These are phyloP conservation scores for Drosophila affinis DNA, from an alignment of 2,888 invertebrate species.

Conservation along the genomic window DNA sequence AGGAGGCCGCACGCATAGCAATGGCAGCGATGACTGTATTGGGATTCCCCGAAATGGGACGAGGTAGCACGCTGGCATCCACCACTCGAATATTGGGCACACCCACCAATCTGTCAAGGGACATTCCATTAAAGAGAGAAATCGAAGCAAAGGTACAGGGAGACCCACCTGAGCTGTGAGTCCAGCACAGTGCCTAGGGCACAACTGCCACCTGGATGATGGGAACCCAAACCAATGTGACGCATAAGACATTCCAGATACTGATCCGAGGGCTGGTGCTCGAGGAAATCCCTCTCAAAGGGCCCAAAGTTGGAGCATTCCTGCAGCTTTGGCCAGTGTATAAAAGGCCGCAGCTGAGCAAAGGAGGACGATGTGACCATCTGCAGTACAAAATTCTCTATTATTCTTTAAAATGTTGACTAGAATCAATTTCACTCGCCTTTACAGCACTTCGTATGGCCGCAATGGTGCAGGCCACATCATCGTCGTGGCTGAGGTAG, in stretches of 20 bases:
- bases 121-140: too few species aligned
- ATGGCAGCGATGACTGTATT: slow-evolving; percentile 88
- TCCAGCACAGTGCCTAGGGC: slow-evolving; percentile 91
- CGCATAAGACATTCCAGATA: slow-evolving; percentile 88
- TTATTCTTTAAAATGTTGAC: not conserved
- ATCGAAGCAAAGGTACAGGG: too few species aligned
- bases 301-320: slow-evolving; percentile 85
- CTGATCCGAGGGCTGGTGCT: slow-evolving; percentile 83
- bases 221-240: slow-evolving; percentile 88
- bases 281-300: slow-evolving; percentile 84
- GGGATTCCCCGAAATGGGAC: slow-evolving; percentile 90
- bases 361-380: slow-evolving; percentile 86
- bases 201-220: slow-evolving; percentile 92
- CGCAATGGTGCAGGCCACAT: slow-evolving; percentile 87
- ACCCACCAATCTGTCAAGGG: slow-evolving; percentile 86
- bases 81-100: slow-evolving; percentile 88
- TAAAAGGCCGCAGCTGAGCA: slow-evolving; percentile 86
- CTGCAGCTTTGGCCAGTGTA: slow-evolving; percentile 88
- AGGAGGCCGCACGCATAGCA: slow-evolving; percentile 87
- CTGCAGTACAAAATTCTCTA: slow-evolving; percentile 70
- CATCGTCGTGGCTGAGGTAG: slow-evolving; percentile 87
- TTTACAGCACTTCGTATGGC: slow-evolving; percentile 86
- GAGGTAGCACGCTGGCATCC: slow-evolving; percentile 92
- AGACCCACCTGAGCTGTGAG: slow-evolving; percentile 85
- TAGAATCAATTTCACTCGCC: slow-evolving; percentile 34